Conservation (phyloP, 1,140 invertebrate genomes). For the Sycobia sp. region DNA sequence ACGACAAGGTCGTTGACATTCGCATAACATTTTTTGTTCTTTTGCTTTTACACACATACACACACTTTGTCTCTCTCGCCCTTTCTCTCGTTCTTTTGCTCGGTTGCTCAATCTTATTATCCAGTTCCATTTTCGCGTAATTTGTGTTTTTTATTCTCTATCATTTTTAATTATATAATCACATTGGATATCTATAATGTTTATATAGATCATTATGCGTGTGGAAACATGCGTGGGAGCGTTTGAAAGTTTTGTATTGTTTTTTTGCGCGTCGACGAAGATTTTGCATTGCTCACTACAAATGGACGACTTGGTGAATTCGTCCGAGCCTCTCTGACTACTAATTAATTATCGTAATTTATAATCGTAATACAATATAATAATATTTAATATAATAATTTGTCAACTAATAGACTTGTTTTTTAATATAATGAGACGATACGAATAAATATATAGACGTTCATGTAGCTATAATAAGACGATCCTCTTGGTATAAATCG, state of each 20-base stretch:
- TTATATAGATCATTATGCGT: conserved; percentile 5
- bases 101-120: conserved; percentile 5
- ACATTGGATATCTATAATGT: conserved; percentile 12
- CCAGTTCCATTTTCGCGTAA: not conserved
- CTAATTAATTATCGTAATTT: conserved; percentile 31
- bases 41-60: not conserved
- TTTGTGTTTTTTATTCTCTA: conserved; percentile 5
- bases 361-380: conserved; percentile 27
- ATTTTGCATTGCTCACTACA: not conserved
- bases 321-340: conserved; percentile 25
- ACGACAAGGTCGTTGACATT: not conserved
- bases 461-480: conserved; percentile 25
- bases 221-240: not conserved
- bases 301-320: conserved; percentile 23
- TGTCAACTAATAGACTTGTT: conserved; percentile 22
- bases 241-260: too few species aligned
- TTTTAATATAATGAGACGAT: conserved; percentile 27
- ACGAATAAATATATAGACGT: conserved; percentile 32
- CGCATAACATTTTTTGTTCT: too few species aligned
- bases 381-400: too few species aligned
- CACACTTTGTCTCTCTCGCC: too few species aligned
- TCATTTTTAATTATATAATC: conserved; percentile 11
- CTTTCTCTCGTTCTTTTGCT: too few species aligned
- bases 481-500: conserved; percentile 11
- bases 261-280: too few species aligned